A percentile compares a stretch with the other conserved stretches of the same genome.
phyloP scores from a whole-genome alignment of 2,113 vertebrate genomes.

The Ornithorhynchus anatinus region DNA sequence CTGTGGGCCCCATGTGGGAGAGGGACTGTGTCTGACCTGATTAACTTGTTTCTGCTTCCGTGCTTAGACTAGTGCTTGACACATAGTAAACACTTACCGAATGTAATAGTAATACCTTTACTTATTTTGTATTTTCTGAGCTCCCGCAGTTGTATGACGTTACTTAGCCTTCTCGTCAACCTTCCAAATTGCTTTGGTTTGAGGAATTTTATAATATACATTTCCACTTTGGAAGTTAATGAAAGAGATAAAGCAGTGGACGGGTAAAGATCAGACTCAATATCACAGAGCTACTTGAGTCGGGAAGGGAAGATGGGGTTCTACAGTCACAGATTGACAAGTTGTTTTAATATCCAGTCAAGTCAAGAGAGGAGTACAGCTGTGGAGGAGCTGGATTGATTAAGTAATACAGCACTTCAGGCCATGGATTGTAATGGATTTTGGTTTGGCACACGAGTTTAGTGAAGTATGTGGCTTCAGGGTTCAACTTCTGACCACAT shows the following conservation, averaged over 20 bases:
- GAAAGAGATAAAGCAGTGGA: slow-evolving; percentile 29
- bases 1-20: too few relatives aligned
- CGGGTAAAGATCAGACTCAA: slow-evolving; percentile 2
- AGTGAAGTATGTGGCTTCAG: slow-evolving; percentile 13
- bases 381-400: slow-evolving; percentile 56
- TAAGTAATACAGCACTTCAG: slow-evolving; percentile 60
- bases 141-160: slow-evolving; percentile 11
- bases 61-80: too few relatives aligned
- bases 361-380: slow-evolving; percentile 35
- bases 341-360: slow-evolving; percentile 72
- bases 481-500: slow-evolving; percentile 49
- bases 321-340: slow-evolving; percentile 61
- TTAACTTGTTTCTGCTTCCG: too few relatives aligned
- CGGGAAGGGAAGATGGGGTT: slow-evolving; percentile 29
- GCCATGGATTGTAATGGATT: slow-evolving; percentile 32
- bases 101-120: too few relatives aligned
- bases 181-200: background rate
- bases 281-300: background rate
- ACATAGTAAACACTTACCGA: too few relatives aligned
- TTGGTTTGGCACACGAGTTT: slow-evolving; percentile 38
- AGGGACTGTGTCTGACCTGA: too few relatives aligned
- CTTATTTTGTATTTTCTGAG: background rate
- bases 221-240: slow-evolving; percentile 24
- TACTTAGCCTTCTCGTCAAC: too few relatives aligned
- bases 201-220: background rate